Evolutionary conservation across 2,888 invertebrate genomes (phyloP).

Genomic region (Dynastes maya): DNA sequence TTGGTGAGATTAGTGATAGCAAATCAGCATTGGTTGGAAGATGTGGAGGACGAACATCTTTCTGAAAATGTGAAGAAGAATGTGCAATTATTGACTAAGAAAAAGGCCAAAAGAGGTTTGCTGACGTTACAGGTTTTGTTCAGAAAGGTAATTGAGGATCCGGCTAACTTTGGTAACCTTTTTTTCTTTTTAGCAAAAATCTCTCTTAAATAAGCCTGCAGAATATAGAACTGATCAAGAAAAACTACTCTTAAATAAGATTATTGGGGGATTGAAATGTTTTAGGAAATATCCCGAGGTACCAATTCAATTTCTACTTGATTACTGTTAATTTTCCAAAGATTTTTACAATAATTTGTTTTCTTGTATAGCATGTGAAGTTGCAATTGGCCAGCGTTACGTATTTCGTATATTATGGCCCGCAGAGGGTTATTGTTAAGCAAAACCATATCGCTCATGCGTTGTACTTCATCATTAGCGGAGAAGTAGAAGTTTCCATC

Average conservation of each 20-base stretch:
- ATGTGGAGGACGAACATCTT: constrained; percentile 69
- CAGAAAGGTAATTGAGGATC: neutral
- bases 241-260: constrained; percentile 74
- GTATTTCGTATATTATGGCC: constrained; percentile 76
- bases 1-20: constrained; percentile 74
- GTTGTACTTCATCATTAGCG: constrained; percentile 78
- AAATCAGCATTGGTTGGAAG: constrained; percentile 75
- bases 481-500: constrained; percentile 74
- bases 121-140: constrained; percentile 57
- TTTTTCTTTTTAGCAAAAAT: constrained; percentile 73
- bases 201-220: constrained; percentile 74
- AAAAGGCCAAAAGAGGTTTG: constrained; percentile 63
- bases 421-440: constrained; percentile 76
- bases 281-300: constrained; percentile 77
- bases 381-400: constrained; percentile 76
- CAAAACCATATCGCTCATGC: constrained; percentile 76
- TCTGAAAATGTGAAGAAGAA: constrained; percentile 73
- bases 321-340: neutral
- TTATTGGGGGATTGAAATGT: constrained; percentile 77
- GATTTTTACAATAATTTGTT: neutral
- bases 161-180: neutral
- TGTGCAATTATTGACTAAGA: constrained; percentile 66
- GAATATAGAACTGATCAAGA: constrained; percentile 75
- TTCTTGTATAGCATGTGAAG: constrained; percentile 72
- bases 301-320: constrained; percentile 48